These are phyloP conservation scores for Crambe crambe DNA, from an alignment of 37 sponge, comb jelly and placozoan species.

Conservation along the genomic window DNA sequence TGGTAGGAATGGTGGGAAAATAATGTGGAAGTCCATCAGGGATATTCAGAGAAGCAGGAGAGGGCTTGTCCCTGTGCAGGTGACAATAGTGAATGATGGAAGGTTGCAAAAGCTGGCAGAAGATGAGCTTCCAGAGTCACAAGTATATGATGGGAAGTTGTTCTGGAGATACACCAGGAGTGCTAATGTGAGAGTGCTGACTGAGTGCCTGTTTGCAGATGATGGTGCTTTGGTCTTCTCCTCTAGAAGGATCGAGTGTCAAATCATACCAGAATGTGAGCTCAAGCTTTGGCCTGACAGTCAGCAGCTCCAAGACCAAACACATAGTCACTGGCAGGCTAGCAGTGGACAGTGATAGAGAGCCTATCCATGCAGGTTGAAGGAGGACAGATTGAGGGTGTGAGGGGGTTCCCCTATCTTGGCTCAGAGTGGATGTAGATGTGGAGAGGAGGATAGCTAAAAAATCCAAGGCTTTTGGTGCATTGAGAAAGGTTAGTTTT, in stretches of 20 bases:
- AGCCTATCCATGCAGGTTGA: background rate
- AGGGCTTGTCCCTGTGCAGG: background rate
- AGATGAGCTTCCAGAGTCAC: too few species aligned
- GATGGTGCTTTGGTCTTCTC: conserved; percentile 12
- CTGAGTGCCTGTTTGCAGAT: conserved; percentile 24
- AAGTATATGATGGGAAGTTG: conserved; percentile 9
- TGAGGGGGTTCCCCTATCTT: background rate
- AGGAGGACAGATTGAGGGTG: background rate
- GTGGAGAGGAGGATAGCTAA: background rate
- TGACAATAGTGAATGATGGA: background rate
- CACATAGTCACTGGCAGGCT: conserved; percentile 14
- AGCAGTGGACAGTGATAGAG: background rate
- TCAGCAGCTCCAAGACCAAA: conserved; percentile 19
- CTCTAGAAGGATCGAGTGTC: background rate
- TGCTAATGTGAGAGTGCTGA: background rate
- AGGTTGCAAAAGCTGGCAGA: background rate
- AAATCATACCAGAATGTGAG: conserved; percentile 5
- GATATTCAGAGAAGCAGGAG: background rate
- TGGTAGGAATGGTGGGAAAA: background rate
- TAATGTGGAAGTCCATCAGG: background rate
- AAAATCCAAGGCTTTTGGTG: background rate
- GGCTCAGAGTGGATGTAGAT: background rate
- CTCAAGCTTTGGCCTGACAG: conserved; percentile 12
- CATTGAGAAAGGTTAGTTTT: background rate
- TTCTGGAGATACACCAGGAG: conserved; percentile 13